phyloP scores from a whole-genome alignment of 1,140 invertebrate species.

The Musca vetustissima region DNA sequence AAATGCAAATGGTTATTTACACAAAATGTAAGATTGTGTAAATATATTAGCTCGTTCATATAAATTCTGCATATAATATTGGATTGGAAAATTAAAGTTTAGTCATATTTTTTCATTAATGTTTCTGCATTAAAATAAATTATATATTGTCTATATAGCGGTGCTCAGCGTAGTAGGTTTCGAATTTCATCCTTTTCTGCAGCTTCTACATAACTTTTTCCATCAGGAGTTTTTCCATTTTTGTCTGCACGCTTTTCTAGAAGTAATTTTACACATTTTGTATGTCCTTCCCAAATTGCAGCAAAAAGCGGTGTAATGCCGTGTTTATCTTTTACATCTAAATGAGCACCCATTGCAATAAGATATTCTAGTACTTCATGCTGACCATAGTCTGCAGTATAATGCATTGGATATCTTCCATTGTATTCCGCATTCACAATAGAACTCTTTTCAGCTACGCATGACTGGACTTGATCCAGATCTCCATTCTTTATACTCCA shows the following conservation, averaged over 20 bases:
- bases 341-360: constrained; percentile 84
- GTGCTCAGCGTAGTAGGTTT: too few relatives aligned
- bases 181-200: too few relatives aligned
- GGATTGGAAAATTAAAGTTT: too few relatives aligned
- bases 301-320: constrained; percentile 89
- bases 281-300: constrained; percentile 95
- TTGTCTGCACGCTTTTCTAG: constrained; percentile 61
- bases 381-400: constrained; percentile 95
- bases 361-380: constrained; percentile 86
- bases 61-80: too few relatives aligned
- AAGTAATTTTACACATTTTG: constrained; percentile 83
- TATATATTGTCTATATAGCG: too few relatives aligned
- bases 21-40: too few relatives aligned
- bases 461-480: constrained; percentile 84
- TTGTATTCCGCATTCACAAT: constrained; percentile 75
- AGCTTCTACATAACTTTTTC: too few relatives aligned
- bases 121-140: too few relatives aligned
- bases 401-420: constrained; percentile 81
- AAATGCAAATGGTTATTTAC: too few relatives aligned
- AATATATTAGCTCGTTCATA: too few relatives aligned
- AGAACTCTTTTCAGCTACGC: constrained; percentile 72
- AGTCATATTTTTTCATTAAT: too few relatives aligned
- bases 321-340: constrained; percentile 92
- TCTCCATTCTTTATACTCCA: constrained; percentile 90
- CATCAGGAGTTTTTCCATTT: too few relatives aligned